Base-by-base conservation (phyloP, 2,113 vertebrate species). In the Paradoxurus hermaphroditus region DNA sequence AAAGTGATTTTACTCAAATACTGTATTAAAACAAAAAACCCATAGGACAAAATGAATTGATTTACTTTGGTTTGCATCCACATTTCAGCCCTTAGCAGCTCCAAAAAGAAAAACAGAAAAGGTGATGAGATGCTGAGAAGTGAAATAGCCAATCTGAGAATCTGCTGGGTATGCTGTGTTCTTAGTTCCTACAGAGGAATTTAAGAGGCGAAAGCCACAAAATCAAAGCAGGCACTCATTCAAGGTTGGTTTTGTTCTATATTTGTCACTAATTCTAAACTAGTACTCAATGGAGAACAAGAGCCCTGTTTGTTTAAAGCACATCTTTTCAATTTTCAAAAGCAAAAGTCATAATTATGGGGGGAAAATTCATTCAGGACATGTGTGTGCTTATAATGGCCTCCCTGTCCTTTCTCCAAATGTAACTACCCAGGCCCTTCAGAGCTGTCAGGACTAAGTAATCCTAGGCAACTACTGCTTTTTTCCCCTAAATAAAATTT, bases 41-140 rank as follows among this genome's bases (percentile, higher is more conserved):
- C 56, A 65, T 13, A 31, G 91, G 92, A 98, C 96, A 98, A 95
- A 98, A 98, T 95, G 95, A 96, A 98, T 96, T 97, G 97, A 96
- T 97, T 97, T 96, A 95, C 72, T 96, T 98, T 96, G 98, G 96
- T 98, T 98, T 98, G 97, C 96, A 98, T 97, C 97, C 97, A 98
- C 88, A 93, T 97, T 91, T 97, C 96, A 98, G 98, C 95, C 97
- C 92, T 97, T 68, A 98, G 97, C 98, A 97, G 97, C 96, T 98
- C 86, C 0, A 87, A 97, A 98, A 84, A 97, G 95, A 91, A 97
- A 97, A 95, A 95, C 96, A 96, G 96, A 97, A 98, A 83, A 98
- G 94, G 96, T 96, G 93, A 94, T 65, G 78, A 98, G 97, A 98
- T 98, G 94, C 98, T 95, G 91, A 94, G 96, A 98, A 91, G 95